Evolutionary conservation across 2,888 invertebrate genomes (phyloP).

Genomic region (Falcaria lacertinaria): DNA sequence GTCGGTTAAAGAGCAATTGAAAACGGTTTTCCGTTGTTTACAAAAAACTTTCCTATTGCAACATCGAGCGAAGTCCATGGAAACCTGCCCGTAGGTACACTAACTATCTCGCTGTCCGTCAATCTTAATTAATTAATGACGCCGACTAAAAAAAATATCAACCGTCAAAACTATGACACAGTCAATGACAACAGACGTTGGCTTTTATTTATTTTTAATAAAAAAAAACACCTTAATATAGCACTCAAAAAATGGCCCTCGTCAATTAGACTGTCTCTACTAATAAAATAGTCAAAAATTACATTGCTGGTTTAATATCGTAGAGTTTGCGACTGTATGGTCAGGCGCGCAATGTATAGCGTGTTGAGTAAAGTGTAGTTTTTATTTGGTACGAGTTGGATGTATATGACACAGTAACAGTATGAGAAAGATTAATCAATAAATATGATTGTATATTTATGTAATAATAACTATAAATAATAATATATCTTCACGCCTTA

Average conservation of each 20-base stretch:
- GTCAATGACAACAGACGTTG: slow-evolving; percentile 44
- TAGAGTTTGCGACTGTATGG: slow-evolving; percentile 2
- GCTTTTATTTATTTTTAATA: slow-evolving; percentile 53
- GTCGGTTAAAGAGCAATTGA: too few relatives aligned
- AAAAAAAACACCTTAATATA: slow-evolving; percentile 29
- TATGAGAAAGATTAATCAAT: not conserved
- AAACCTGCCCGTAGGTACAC: not conserved
- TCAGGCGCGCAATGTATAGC: slow-evolving; percentile 13
- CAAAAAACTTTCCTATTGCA: too few relatives aligned
- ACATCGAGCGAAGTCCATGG: not conserved
- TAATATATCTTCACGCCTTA: too few relatives aligned
- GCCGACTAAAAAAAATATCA: not conserved
- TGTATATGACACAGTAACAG: slow-evolving; percentile 7
- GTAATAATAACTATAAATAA: too few relatives aligned
- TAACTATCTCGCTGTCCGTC: not conserved
- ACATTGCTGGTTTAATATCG: not conserved
- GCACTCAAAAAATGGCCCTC: slow-evolving; percentile 28
- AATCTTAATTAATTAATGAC: not conserved
- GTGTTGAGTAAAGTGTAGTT: slow-evolving; percentile 14
- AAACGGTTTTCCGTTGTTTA: too few relatives aligned
- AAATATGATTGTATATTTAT: too few relatives aligned
- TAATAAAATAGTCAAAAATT: not conserved
- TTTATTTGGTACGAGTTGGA: slow-evolving; percentile 8
- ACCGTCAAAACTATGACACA: slow-evolving; percentile 11
- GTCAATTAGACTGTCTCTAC: slow-evolving; percentile 13